Base-by-base conservation (phyloP, 2,113 vertebrate species). In the Tylochromis polylepis region DNA sequence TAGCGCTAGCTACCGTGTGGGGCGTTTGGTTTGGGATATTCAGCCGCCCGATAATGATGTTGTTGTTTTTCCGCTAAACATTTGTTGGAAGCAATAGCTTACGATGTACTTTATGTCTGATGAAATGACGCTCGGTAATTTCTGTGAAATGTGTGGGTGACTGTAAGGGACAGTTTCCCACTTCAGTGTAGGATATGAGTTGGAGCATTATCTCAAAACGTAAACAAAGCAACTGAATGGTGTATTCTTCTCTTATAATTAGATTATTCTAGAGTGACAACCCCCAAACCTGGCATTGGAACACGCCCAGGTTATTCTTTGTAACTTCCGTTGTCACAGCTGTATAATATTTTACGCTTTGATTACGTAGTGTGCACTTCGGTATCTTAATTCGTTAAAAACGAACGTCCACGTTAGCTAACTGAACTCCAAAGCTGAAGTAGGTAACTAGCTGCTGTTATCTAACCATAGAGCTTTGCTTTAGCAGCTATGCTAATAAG, bases 401-500 rank as follows among this genome's bases (percentile, higher is more conserved):
- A 62, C 84, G n/a, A 89, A 51, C 79, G 46, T 9, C 43, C 58
- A 38, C 24, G 2, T 53, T 38, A 67, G 78, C 90, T 36, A 57
- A 22, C 79, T 51, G 15, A 38, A 29, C 36, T 29, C 11, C 16
- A 22, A n/a, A 18, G 83, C 75, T 82, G 82, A 80, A 82, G 18
- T 14, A 10, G 82, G 29, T 14, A 70, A 55, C 60, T 5, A 5
- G 46, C 72, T 67, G 27, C 31, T 84, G 84, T 92, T 86, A 79
- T 59, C 85, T 87, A 87, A 82, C 29, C 60, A 31, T 3, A 7
- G 9, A 46, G 62, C 57, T 31, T 9, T 36, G 55, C 72, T 60
- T 62, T 89, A 83, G 88, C 88, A 85, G 18, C 77, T 29, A 4
- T 8, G 87, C 86, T 85, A 85, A 84, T 9, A 8, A 27, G 20